These are phyloP conservation scores for Nannoperca australis DNA, from an alignment of 2,797 vertebrate species.

Conservation along the genomic window DNA sequence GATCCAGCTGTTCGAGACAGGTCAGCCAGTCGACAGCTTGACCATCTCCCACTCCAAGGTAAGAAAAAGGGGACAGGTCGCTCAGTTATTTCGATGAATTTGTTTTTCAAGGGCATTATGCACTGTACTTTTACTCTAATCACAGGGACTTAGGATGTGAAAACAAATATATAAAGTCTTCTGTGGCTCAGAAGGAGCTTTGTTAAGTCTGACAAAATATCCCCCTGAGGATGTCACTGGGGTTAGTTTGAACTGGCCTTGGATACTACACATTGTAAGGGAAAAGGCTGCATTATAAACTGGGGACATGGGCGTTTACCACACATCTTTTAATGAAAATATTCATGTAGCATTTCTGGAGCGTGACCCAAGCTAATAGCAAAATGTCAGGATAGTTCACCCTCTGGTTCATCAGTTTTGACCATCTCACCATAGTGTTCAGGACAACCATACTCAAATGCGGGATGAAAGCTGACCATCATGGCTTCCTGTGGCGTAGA, in stretches of 20 bases:
- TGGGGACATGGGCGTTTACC: background rate
- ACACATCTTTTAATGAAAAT: background rate
- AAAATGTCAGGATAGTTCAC: background rate
- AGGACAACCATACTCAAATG: no score
- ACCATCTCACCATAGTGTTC: background rate
- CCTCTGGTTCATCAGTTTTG: background rate
- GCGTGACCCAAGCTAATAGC: no score
- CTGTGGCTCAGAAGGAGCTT: background rate
- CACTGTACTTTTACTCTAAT: background rate
- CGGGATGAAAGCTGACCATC: background rate
- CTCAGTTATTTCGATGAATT: background rate
- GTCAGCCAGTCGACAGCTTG: constrained; percentile 92
- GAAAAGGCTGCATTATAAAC: background rate
- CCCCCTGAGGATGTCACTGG: background rate
- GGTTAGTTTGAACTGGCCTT: background rate
- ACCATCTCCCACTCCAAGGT: constrained; percentile 92
- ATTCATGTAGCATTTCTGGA: background rate
- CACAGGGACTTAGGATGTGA: background rate
- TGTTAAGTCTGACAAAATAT: background rate
- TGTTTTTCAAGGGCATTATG: background rate
- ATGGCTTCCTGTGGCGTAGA: background rate
- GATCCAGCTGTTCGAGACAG: constrained; percentile 92
- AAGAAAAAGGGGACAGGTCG: background rate
- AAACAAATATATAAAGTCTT: background rate
- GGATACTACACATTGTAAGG: background rate